These are phyloP conservation scores for Trochalopteron elliotii DNA, from an alignment of 2,113 vertebrate genomes.

Conservation along the genomic window DNA sequence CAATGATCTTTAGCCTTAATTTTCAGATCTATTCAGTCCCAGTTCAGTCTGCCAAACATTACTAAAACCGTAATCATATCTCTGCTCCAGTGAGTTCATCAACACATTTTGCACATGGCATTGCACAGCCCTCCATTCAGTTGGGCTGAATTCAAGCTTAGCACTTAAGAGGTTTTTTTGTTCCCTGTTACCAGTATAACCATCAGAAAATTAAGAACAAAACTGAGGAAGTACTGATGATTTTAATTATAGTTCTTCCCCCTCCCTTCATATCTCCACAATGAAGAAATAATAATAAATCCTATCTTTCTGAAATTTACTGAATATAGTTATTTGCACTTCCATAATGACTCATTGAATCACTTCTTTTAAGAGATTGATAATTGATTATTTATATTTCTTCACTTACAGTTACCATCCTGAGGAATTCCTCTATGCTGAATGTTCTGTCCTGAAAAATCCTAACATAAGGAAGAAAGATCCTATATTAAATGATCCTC, in stretches of 20 bases:
- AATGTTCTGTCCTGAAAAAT: not conserved
- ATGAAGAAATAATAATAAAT: constrained; percentile 15
- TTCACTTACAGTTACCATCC: not conserved
- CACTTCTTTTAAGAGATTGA: not conserved
- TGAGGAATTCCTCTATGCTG: not conserved
- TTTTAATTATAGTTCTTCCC: constrained; percentile 18
- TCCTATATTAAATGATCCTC: not conserved
- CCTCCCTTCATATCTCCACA: not conserved
- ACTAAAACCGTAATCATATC: not conserved
- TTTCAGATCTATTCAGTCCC: not conserved
- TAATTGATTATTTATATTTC: not conserved
- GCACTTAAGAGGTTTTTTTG: not conserved
- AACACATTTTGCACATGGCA: not conserved
- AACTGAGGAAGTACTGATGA: not conserved
- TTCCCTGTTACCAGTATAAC: not conserved
- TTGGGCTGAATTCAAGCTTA: not conserved
- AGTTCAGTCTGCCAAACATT: not conserved
- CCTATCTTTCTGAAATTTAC: not conserved
- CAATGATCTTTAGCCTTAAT: not conserved
- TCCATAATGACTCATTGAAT: not conserved
- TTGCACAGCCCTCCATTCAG: not conserved
- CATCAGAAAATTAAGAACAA: constrained; percentile 3
- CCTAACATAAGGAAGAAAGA: not conserved
- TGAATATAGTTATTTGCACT: constrained; percentile 6
- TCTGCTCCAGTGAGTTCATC: not conserved